phyloP scores from a whole-genome alignment of 2,113 vertebrate species.

The Mirounga angustirostris region DNA sequence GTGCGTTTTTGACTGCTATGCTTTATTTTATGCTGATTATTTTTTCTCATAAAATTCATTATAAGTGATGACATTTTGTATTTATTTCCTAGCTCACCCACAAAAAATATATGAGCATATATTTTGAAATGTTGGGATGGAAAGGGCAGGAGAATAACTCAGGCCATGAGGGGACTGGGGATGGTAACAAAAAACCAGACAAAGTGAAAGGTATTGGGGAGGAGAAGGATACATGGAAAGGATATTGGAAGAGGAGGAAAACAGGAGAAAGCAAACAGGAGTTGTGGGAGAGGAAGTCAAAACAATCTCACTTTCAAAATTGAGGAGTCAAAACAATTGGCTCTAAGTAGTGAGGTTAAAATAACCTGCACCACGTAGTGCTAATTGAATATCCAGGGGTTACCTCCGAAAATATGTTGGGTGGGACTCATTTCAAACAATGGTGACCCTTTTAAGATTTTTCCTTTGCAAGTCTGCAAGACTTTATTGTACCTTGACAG shows the following conservation, averaged over 20 bases:
- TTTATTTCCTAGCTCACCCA: background rate
- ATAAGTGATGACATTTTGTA: background rate
- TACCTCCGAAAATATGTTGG: background rate
- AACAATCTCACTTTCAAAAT: background rate
- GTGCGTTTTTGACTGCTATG: background rate
- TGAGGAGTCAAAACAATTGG: background rate
- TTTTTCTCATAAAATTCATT: slow-evolving; percentile 42
- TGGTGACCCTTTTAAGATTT: background rate
- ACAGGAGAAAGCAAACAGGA: background rate
- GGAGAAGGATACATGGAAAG: background rate
- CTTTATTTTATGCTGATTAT: background rate
- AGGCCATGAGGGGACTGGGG: background rate
- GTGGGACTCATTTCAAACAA: background rate
- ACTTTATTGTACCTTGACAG: background rate
- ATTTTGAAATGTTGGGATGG: slow-evolving; percentile 14
- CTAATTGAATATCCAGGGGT: background rate
- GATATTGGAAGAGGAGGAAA: background rate
- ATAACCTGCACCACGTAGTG: background rate
- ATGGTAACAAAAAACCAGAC: background rate
- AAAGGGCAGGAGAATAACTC: background rate
- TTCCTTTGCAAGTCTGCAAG: background rate
- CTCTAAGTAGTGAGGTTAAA: background rate
- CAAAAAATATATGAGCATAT: background rate
- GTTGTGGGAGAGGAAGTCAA: background rate
- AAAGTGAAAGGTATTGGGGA: background rate